Evolutionary conservation across 2,888 invertebrate species (phyloP), one percentile per base, ranked within the genome.

Genomic region (Ectemnius cavifrons): DNA sequence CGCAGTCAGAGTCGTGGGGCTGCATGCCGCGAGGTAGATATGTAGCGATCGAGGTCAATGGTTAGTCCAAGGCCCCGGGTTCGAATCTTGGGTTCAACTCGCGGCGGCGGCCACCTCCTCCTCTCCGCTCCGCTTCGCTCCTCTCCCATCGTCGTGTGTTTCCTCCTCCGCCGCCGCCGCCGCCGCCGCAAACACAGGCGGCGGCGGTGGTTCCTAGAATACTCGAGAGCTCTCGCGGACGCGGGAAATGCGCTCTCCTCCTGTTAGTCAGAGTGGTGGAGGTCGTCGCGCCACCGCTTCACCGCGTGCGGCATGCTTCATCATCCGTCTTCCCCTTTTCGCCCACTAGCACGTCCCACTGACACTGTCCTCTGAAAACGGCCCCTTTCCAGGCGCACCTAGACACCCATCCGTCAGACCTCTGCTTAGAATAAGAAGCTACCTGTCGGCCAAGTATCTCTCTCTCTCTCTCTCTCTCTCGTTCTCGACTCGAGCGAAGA

Each of bases 11-110:
- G 83, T 85, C 86, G 84, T 84, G 81, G 84, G 83, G 81, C 83
- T 84, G 86, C 83, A 84, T 85, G 83, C 85, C 81, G 82, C 75
- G 81, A 83, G 80, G 78, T 82, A 80, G 77, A 75, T 72, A 87
- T 87, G 89, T 88, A 88, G 87, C 88, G 87, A 90, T 89, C 87
- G 90, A 89, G 90, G 89, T 89, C 90, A 90, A 90, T 90, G 90
- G 88, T 90, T 90, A 88, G 88, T 88, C 90, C 90, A 90, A 90
- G 90, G 90, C 88, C 90, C 89, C 82, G 85, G 87, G 89, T 90
- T 89, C 89, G 89, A 89, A 87, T 85, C 89, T 87, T 86, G 82
- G 84, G 87, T 81, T 84, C 83, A 86, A 80, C 86, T 82, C 75
- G 78, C 78, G 78, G 77, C 73, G 80, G 77, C 78, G 78, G 80